These are phyloP conservation scores for Henricia sp. DNA, from an alignment of 53 echinoderm and acorn worm species.

Conservation along the genomic window DNA sequence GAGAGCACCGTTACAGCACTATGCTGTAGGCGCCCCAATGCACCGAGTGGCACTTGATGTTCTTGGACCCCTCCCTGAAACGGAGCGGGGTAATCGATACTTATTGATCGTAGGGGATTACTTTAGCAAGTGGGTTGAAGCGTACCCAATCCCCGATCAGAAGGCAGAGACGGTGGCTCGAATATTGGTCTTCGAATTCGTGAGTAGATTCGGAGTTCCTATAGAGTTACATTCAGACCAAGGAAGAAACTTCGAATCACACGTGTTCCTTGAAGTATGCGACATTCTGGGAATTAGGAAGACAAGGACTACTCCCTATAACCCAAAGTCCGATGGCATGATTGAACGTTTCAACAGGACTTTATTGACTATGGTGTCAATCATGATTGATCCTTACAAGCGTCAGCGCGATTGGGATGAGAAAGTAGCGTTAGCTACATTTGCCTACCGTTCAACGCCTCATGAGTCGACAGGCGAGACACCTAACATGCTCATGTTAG, in stretches of 20 bases:
- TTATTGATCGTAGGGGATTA: neutral
- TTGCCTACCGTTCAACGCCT: neutral
- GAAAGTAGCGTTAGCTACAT: neutral
- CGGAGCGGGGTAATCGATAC: neutral
- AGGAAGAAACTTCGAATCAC: too few species aligned
- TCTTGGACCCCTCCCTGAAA: neutral
- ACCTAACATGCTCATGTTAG: constrained; percentile 2
- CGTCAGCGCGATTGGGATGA: constrained; percentile 5
- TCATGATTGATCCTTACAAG: neutral
- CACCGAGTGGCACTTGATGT: neutral
- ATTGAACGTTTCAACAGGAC: neutral
- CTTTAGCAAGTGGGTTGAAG: neutral
- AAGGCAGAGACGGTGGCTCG: neutral
- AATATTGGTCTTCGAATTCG: neutral
- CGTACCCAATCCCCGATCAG: neutral
- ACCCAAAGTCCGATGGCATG: constrained; percentile 1
- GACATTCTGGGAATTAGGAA: neutral
- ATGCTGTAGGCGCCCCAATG: neutral
- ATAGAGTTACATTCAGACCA: neutral
- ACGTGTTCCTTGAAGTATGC: too few species aligned
- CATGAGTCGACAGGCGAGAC: neutral
- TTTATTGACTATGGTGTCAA: neutral
- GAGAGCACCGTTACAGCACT: neutral
- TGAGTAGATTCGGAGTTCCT: neutral
- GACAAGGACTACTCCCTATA: neutral